These are phyloP conservation scores for Hydrotaea diabolus DNA, from an alignment of 2,888 invertebrate genomes.

Conservation along the genomic window DNA sequence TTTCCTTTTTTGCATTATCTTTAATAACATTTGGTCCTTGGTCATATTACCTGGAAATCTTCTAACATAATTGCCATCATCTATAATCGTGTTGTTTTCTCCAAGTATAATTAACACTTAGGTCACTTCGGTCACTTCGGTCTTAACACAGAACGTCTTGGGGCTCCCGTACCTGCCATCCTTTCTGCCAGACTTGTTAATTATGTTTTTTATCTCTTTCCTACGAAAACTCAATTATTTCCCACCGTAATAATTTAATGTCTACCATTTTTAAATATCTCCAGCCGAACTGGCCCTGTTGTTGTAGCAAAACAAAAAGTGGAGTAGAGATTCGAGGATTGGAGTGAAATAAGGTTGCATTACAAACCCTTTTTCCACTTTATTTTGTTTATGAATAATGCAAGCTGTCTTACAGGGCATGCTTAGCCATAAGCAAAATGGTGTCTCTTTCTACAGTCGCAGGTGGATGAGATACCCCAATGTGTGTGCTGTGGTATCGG, in stretches of 20 bases:
- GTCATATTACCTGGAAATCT: too few species aligned
- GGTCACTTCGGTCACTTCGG: too few species aligned
- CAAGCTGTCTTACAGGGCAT: not conserved
- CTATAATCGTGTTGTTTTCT: conserved; percentile 24
- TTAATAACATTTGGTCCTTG: not conserved
- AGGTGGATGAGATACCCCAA: too few species aligned
- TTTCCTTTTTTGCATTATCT: too few species aligned
- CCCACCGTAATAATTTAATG: conserved; percentile 22
- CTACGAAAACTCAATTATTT: conserved; percentile 39
- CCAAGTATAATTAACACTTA: conserved; percentile 36
- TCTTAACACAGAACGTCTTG: not conserved
- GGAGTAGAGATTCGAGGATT: not conserved
- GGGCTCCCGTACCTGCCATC: not conserved
- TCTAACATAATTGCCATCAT: not conserved
- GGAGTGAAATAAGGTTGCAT: not conserved
- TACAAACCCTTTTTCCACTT: conserved; percentile 35
- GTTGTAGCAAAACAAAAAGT: not conserved
- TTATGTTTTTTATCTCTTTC: not conserved
- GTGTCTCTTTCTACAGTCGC: not conserved
- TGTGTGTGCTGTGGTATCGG: too few species aligned
- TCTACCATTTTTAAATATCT: not conserved
- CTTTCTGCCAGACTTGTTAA: not conserved
- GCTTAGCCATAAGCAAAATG: not conserved
- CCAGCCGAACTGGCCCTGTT: conserved; percentile 17
- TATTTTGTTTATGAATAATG: conserved; percentile 40